These are phyloP conservation scores for Miltochrista miniata DNA, from an alignment of 2,888 invertebrate genomes.

Conservation along the genomic window DNA sequence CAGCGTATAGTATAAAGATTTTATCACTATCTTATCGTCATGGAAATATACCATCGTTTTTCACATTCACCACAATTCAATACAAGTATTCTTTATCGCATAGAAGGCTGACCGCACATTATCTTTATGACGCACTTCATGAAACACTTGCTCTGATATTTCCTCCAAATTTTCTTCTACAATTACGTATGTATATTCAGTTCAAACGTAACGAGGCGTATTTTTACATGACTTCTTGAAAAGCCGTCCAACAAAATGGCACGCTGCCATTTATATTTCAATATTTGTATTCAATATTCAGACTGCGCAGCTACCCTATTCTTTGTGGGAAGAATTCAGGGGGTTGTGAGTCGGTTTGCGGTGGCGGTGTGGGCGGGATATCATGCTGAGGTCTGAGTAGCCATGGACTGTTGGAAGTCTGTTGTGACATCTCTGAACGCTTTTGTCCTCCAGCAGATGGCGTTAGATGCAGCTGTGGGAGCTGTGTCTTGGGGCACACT, in stretches of 20 bases:
- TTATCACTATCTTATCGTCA: slow-evolving; percentile 12
- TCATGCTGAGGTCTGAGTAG: slow-evolving; percentile 73
- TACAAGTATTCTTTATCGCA: slow-evolving; percentile 17
- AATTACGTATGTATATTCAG: slow-evolving; percentile 56
- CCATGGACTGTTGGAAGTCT: slow-evolving; percentile 56
- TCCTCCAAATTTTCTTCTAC: slow-evolving; percentile 44
- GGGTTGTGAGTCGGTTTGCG: slow-evolving; percentile 61
- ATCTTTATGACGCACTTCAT: slow-evolving; percentile 45
- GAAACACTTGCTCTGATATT: slow-evolving; percentile 43
- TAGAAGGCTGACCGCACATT: slow-evolving; percentile 21
- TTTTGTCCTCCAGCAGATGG: slow-evolving; percentile 61
- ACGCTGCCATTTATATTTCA: slow-evolving; percentile 67
- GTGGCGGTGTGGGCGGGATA: slow-evolving; percentile 75
- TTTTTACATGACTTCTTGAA: slow-evolving; percentile 66
- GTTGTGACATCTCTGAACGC: slow-evolving; percentile 48
- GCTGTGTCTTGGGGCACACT: slow-evolving; percentile 57
- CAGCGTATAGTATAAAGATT: slow-evolving; percentile 10
- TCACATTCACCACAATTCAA: slow-evolving; percentile 22
- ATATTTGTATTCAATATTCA: slow-evolving; percentile 44
- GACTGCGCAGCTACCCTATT: slow-evolving; percentile 60
- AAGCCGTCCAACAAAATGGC: slow-evolving; percentile 72
- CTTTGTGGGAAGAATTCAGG: slow-evolving; percentile 70
- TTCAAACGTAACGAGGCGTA: slow-evolving; percentile 59
- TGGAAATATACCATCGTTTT: slow-evolving; percentile 18
- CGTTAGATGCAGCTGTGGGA: slow-evolving; percentile 69